Evolutionary conservation across 2,888 invertebrate genomes (phyloP).

Genomic region (Euzophera pinguis): DNA sequence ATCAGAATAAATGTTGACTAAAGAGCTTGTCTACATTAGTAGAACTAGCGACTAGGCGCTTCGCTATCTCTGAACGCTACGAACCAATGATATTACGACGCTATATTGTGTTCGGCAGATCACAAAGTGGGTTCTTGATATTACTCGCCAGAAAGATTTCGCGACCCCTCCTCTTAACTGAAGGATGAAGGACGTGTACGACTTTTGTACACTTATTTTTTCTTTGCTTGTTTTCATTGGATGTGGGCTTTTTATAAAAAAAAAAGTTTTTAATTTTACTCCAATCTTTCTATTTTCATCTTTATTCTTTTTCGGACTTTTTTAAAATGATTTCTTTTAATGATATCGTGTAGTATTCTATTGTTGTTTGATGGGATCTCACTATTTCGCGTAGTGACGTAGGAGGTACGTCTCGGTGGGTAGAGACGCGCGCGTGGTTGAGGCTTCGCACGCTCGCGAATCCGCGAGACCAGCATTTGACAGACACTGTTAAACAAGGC

Average conservation of each 20-base stretch:
- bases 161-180: conserved; percentile 48
- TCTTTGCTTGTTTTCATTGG: conserved; percentile 65
- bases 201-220: conserved; percentile 40
- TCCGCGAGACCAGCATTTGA: conserved; percentile 57
- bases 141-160: conserved; percentile 40
- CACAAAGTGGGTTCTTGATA: conserved; percentile 35
- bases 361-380: conserved; percentile 37
- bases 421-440: conserved; percentile 22
- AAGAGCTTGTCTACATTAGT: conserved; percentile 29
- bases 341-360: conserved; percentile 39
- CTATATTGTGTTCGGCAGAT: conserved; percentile 25
- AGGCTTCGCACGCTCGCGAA: conserved; percentile 27
- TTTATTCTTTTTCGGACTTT: conserved; percentile 38
- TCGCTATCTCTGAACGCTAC: conserved; percentile 49
- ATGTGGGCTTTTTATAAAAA: conserved; percentile 65
- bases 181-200: conserved; percentile 45
- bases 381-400: conserved; percentile 30
- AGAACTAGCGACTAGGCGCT: conserved; percentile 23
- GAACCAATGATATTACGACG: conserved; percentile 34
- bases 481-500: conserved; percentile 72
- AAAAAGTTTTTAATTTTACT: conserved; percentile 48
- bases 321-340: conserved; percentile 72
- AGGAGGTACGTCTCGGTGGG: conserved; percentile 15
- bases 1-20: conserved; percentile 36
- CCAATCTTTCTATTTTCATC: conserved; percentile 34